Conservation (phyloP, 2,113 vertebrate species). For the Bubo bubo region DNA sequence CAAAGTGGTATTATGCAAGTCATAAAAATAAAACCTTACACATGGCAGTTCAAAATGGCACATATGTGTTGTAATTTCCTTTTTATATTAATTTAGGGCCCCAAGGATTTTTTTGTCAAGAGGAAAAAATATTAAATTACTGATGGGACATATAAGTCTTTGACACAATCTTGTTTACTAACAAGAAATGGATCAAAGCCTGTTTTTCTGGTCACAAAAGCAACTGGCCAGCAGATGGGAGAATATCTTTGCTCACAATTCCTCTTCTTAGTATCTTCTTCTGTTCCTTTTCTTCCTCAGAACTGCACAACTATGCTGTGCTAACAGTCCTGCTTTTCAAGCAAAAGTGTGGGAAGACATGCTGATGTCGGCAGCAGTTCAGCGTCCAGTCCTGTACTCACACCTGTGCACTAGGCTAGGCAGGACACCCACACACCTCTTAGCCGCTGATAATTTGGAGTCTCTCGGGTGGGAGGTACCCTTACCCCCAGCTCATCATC, state of each 20-base stretch:
- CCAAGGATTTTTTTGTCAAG: background rate
- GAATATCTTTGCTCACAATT: background rate
- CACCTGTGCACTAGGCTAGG: background rate
- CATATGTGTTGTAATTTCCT: background rate
- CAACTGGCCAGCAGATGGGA: background rate
- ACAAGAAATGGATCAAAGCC: background rate
- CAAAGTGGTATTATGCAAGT: background rate
- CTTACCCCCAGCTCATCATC: background rate
- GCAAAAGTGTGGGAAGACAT: background rate
- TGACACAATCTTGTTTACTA: background rate
- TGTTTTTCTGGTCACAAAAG: background rate
- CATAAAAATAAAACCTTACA: background rate
- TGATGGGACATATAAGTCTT: background rate
- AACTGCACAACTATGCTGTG: background rate
- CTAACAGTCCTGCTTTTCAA: background rate
- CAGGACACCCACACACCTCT: background rate
- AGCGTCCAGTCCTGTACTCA: background rate
- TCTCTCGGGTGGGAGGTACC: rapidly evolving
- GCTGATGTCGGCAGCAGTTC: background rate
- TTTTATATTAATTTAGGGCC: background rate
- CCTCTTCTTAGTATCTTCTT: background rate
- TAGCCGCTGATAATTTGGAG: background rate
- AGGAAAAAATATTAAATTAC: background rate
- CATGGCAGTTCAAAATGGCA: background rate
- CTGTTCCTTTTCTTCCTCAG: background rate